Conservation (phyloP, 1,140 invertebrate genomes). For the Lordiphosa clarofinis region DNA sequence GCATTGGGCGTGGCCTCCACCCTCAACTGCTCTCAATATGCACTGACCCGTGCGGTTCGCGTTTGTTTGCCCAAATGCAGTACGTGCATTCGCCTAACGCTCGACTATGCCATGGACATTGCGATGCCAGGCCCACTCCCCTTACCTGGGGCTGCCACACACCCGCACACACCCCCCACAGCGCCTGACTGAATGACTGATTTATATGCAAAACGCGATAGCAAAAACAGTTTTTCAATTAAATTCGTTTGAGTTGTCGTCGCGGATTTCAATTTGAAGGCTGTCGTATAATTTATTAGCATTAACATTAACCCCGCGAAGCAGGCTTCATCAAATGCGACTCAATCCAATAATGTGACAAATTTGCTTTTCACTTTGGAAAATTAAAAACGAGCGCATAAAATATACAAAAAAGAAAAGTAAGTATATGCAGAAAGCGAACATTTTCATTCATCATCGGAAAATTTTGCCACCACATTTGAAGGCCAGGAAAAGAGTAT, state of each 20-base stretch:
- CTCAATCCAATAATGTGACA: conserved; percentile 55
- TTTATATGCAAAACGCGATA: conserved; percentile 72
- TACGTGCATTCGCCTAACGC: conserved; percentile 50
- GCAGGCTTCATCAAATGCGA: conserved; percentile 47
- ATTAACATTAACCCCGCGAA: conserved; percentile 64
- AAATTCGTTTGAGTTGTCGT: conserved; percentile 74
- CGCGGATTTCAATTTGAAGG: conserved; percentile 74
- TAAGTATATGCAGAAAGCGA: conserved; percentile 18
- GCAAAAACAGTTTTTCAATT: conserved; percentile 71
- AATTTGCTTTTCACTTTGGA: conserved; percentile 75
- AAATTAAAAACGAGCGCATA: conserved; percentile 72
- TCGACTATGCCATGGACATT: conserved; percentile 37
- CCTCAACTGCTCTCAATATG: conserved; percentile 52
- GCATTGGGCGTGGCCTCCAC: conserved; percentile 22
- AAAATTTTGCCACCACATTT: conserved; percentile 32
- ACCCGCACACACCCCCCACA: conserved; percentile 9
- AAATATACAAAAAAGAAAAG: conserved; percentile 36
- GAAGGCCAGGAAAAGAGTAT: too few species aligned
- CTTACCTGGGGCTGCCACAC: conserved; percentile 2
- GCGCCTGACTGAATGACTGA: conserved; percentile 38
- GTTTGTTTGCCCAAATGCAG: conserved; percentile 72
- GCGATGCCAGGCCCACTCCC: conserved; percentile 8
- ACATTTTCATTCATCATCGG: conserved; percentile 67
- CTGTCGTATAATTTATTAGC: conserved; percentile 75
- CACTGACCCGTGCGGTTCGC: conserved; percentile 66